phyloP scores from a whole-genome alignment of 2,113 vertebrate species.

The Albula glossodonta region DNA sequence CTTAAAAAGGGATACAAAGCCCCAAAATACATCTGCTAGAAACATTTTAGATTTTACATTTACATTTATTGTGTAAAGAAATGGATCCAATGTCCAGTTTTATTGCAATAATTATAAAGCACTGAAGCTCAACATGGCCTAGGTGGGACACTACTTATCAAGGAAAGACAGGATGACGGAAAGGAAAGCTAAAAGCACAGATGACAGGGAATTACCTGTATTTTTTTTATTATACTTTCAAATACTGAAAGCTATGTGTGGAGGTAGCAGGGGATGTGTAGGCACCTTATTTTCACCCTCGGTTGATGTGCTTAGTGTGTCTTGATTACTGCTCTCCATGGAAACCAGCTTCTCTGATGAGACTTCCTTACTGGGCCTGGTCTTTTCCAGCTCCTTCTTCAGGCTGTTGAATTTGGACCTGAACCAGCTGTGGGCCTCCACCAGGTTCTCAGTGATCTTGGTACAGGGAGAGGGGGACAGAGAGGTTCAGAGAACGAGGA shows the following conservation, averaged over 20 bases:
- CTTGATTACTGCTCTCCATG: neutral
- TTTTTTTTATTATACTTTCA: neutral
- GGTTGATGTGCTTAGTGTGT: neutral
- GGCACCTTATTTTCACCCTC: conserved; percentile 8
- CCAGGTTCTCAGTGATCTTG: conserved; percentile 64
- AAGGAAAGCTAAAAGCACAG: neutral
- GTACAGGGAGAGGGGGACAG: neutral
- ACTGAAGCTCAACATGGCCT: neutral
- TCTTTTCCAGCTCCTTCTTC: conserved; percentile 49
- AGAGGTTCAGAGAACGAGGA: neutral
- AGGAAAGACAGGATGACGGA: neutral
- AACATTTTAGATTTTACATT: no score
- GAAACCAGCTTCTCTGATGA: conserved; percentile 16
- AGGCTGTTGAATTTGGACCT: conserved; percentile 57
- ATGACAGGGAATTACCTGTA: neutral
- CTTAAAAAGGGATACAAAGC: neutral
- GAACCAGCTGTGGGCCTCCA: conserved; percentile 66
- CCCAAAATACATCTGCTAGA: neutral
- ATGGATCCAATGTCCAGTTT: no score
- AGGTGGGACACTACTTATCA: neutral
- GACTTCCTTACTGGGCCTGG: conserved; percentile 10
- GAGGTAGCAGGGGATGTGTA: neutral
- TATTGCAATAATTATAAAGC: neutral
- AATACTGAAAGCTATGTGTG: neutral
- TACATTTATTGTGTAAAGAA: no score